Conservation (phyloP, 2,797 vertebrate species). For the Etheostoma nigrum region DNA sequence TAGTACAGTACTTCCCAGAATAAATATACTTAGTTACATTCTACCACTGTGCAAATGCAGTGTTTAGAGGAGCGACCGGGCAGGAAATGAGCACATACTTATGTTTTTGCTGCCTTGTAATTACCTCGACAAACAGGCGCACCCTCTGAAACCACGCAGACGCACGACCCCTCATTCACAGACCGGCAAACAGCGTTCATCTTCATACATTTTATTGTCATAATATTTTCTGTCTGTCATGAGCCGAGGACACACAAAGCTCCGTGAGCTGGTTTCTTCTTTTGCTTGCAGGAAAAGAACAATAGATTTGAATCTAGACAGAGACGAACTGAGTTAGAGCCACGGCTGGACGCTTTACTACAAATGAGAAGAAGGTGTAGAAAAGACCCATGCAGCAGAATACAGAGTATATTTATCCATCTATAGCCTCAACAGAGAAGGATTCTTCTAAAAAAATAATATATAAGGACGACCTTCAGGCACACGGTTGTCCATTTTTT, state of each 20-base stretch:
- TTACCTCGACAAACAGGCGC: constrained; percentile 65
- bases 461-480: constrained; percentile 39
- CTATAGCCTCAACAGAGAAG: constrained; percentile 28
- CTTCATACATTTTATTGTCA: constrained; percentile 59
- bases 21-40: too few species aligned
- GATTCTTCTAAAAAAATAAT: constrained; percentile 34
- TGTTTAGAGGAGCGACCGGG: constrained; percentile 27
- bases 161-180: constrained; percentile 12
- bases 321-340: constrained; percentile 26
- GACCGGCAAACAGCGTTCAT: neutral
- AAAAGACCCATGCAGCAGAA: constrained; percentile 52
- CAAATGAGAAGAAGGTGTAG: constrained; percentile 30
- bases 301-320: constrained; percentile 23
- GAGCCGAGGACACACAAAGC: constrained; percentile 38
- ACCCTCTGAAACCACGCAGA: constrained; percentile 55
- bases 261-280: neutral
- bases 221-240: constrained; percentile 15
- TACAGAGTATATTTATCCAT: constrained; percentile 25
- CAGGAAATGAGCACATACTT: constrained; percentile 71
- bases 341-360: constrained; percentile 36
- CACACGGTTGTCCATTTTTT: constrained; percentile 41
- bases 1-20: too few species aligned
- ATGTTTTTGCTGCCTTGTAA: constrained; percentile 64
- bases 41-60: constrained; percentile 15
- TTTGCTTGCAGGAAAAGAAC: constrained; percentile 21